Evolutionary conservation across 2,888 invertebrate genomes (phyloP).

Genomic region (Drosophila vallismaia): DNA sequence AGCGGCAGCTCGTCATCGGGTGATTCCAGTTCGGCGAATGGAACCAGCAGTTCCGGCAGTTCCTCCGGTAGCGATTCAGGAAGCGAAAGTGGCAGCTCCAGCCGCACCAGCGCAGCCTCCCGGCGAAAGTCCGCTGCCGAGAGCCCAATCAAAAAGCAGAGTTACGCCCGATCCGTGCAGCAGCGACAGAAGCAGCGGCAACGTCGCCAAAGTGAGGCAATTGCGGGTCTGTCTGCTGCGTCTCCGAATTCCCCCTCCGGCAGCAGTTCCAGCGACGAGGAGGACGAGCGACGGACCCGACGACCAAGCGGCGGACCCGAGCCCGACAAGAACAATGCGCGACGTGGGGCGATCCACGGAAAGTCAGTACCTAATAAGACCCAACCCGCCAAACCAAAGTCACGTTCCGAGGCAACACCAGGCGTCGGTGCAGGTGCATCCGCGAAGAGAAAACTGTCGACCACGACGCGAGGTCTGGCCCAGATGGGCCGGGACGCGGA

Average conservation of each 20-base stretch:
- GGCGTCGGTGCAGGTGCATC: slow-evolving; percentile 34
- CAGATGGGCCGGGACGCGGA: slow-evolving; percentile 89
- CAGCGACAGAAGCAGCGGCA: slow-evolving; percentile 77
- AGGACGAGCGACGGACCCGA: slow-evolving; percentile 18
- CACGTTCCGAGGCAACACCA: slow-evolving; percentile 24
- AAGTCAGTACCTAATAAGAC: slow-evolving; percentile 72
- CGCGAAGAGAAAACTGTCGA: slow-evolving; percentile 47
- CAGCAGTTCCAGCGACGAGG: slow-evolving; percentile 58
- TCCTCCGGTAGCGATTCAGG: slow-evolving; percentile 55
- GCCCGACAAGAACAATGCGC: slow-evolving; percentile 30
- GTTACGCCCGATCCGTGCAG: slow-evolving; percentile 76
- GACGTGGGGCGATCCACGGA: slow-evolving; percentile 21
- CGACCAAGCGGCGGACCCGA: slow-evolving; percentile 39
- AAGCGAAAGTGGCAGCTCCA: slow-evolving; percentile 52
- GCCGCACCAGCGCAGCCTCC: slow-evolving; percentile 32
- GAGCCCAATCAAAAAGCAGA: slow-evolving; percentile 73
- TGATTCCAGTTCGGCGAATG: slow-evolving; percentile 79
- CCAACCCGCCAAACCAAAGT: slow-evolving; percentile 74
- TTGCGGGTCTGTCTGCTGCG: slow-evolving; percentile 59
- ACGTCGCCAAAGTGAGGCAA: slow-evolving; percentile 56
- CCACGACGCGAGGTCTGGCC: slow-evolving; percentile 84
- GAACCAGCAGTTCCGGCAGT: slow-evolving; percentile 64
- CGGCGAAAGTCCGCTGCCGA: slow-evolving; percentile 41
- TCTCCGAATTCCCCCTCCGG: slow-evolving; percentile 56
- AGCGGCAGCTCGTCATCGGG: slow-evolving; percentile 79